Base-by-base conservation (phyloP, 2,888 invertebrate species). In the Nipponacmea schrenckii region DNA sequence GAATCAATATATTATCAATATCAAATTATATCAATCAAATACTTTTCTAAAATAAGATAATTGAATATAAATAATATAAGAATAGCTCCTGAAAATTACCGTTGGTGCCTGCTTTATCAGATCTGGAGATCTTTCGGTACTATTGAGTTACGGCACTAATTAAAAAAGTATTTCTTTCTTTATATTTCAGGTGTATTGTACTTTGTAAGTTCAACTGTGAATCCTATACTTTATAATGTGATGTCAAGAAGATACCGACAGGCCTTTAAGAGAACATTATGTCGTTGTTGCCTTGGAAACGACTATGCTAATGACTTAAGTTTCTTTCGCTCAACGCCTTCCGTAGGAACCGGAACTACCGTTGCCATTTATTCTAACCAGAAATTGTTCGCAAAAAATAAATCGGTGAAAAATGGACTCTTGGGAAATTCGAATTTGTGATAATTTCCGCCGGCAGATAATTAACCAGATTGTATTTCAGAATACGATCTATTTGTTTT, bases 181-280 rank as follows among this genome's bases (percentile, higher is more conserved):
- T 68, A 50, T 65, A 39, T 81, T 83, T 44, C 82, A 85, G 97
- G 97, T 0, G 92, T 97, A 0, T 92, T 96, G 75, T 97, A 97
- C 91, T 97, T 96, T 90, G 89, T 97, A 82, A 96, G 96, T 12
- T 96, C 97, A 10, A 96, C 95, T 81, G 94, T 97, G 84, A 97
- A 97, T 89, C 97, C 97, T 0, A 92, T 97, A 78, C 92, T 97
- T 56, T 97, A 97, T 90, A 95, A 97, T 89, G 93, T 96, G 69
- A 95, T 97, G 95, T 97, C 96, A 15, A 93, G 95, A 89, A 96
- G 96, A 88, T 97, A 97, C 88, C 92, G 96, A 44, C 94, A 94
- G 79, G 97, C 97, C 64, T 97, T 97, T 90, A 95, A 94, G 93
- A 96, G 89, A 69, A 90, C 90, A 10, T 80, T 89, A 64, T 87